Evolutionary conservation across 2,113 vertebrate genomes (phyloP), one percentile per base, ranked within the genome.

Genomic region (Anthoscopus minutus): DNA sequence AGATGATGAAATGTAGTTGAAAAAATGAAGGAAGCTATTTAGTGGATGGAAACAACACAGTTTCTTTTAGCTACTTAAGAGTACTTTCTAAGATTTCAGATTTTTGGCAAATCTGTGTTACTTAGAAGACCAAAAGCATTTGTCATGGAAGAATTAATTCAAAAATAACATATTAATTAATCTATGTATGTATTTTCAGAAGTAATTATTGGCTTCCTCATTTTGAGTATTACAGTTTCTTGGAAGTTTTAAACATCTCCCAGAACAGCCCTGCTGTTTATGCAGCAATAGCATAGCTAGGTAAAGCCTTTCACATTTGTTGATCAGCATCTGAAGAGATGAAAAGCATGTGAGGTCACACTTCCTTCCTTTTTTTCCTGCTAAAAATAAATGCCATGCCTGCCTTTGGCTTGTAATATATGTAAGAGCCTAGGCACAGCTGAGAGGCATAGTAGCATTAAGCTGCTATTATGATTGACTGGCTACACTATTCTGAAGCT

Each of bases 271-370:
- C 58, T 83, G 53, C 50, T 93, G 23, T 95, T 94, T 66, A n/a
- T 70, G 45, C 30, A 81, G 64, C 81, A 86, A 60, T 62, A 85
- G 30, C 50, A 54, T n/a, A 73, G 70, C 58, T 64, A 76, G 76
- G 60, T 22, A 69, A 61, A 57, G 27, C 72, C 84, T 94, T 88
- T 71, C 70, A 54, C 67, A 76, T 61, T 85, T 93, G 62, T 72
- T 89, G 74, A 66, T 89, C 35, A 25, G 5, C 30, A 66, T 94
- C 54, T 72, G 71, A 93, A 86, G 1, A 82, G 65, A 65, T 94
- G 84, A 86, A 84, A 77, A 95, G 83, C 42, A 18, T 74, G 38
- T 91, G 56, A 91, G 88, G 53, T 97, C 83, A 96, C 58, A 51
- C 37, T 93, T 94, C n/a, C 51, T 80, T 30, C 64, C 50, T 76